These are phyloP conservation scores for Mimas tiliae DNA, from an alignment of 2,888 invertebrate species.

Conservation along the genomic window DNA sequence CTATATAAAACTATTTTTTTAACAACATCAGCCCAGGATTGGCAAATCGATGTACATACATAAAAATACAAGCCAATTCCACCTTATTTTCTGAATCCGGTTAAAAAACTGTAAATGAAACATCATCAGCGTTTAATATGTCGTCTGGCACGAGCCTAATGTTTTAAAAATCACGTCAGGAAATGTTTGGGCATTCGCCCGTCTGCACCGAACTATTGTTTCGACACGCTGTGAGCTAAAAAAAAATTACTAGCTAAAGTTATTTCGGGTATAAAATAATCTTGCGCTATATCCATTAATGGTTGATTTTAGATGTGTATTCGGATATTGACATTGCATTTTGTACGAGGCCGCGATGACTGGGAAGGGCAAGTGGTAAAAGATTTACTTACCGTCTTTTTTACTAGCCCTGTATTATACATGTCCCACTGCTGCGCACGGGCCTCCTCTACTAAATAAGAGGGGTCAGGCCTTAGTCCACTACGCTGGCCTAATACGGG, in stretches of 20 bases:
- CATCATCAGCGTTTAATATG: too few species aligned
- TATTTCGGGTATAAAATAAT: conserved; percentile 29
- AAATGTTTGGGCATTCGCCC: conserved; percentile 34
- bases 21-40: too few species aligned
- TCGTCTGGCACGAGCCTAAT: neutral
- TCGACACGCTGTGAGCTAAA: conserved; percentile 34
- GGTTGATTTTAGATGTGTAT: conserved; percentile 4
- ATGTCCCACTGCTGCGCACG: too few species aligned
- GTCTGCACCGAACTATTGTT: conserved; percentile 33
- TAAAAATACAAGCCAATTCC: too few species aligned
- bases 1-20: too few species aligned
- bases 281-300: conserved; percentile 27
- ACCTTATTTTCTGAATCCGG: too few species aligned
- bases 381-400: neutral
- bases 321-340: neutral
- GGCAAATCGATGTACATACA: too few species aligned
- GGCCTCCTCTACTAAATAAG: too few species aligned
- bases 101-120: too few species aligned
- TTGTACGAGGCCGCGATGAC: conserved; percentile 8
- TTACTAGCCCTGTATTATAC: neutral
- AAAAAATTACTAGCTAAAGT: conserved; percentile 33
- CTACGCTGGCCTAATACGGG: too few species aligned
- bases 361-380: neutral
- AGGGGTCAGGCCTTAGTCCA: too few species aligned
- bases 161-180: conserved; percentile 26